A percentile compares a stretch with the other conserved stretches of the same genome.
Evolutionary conservation across 2,888 invertebrate species (phyloP).

Genomic region (Temnothorax ravouxi): DNA sequence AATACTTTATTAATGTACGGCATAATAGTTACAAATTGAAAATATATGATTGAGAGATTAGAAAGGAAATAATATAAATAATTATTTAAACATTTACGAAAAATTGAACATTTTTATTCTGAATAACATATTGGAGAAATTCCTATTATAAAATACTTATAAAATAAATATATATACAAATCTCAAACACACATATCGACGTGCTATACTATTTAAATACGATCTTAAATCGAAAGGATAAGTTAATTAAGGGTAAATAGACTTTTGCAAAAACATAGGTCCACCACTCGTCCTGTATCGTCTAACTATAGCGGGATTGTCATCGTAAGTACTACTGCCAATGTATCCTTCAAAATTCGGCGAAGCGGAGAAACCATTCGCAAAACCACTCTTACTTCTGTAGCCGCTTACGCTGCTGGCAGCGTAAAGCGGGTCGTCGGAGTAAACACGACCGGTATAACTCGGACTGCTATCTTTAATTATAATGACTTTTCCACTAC

Average conservation of each 20-base stretch:
- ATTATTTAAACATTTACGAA: conserved; percentile 11
- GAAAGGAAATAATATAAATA: conserved; percentile 4
- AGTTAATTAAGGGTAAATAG: conserved; percentile 57
- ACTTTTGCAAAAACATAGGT: conserved; percentile 62
- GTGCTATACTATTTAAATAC: conserved; percentile 33
- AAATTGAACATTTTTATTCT: conserved; percentile 66
- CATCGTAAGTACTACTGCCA: conserved; percentile 68
- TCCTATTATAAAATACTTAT: conserved; percentile 47
- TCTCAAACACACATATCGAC: not conserved
- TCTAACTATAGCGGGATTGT: conserved; percentile 65
- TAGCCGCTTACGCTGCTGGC: conserved; percentile 67
- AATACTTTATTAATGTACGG: not conserved
- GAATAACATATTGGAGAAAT: conserved; percentile 59
- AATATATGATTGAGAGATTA: not conserved
- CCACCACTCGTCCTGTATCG: conserved; percentile 70
- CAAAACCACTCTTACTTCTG: conserved; percentile 72
- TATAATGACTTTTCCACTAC: conserved; percentile 75
- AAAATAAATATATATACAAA: conserved; percentile 66
- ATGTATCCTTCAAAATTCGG: conserved; percentile 65
- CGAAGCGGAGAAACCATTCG: conserved; percentile 70
- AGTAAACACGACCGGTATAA: conserved; percentile 64
- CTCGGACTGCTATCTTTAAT: conserved; percentile 76
- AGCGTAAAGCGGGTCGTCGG: conserved; percentile 63
- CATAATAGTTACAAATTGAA: not conserved
- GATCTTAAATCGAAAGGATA: conserved; percentile 37